Evolutionary conservation across 64 coral and sea anemone species (phyloP), one percentile per base, ranked within the genome.

Genomic region (Pocillopora verrucosa): DNA sequence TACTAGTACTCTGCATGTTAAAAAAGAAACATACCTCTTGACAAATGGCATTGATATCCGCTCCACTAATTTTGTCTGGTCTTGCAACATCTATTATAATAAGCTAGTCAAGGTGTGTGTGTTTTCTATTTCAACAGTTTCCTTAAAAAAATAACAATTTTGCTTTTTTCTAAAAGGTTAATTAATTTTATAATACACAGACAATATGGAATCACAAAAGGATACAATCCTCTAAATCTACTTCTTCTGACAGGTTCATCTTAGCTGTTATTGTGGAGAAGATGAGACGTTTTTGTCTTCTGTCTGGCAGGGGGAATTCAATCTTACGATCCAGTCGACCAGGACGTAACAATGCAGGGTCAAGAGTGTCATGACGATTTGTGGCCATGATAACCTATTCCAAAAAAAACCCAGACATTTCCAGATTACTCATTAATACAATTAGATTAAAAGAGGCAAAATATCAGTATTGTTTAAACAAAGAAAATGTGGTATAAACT

Each of bases 171-270:
- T 51, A 4, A 51, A 51, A 51, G 7, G 41, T 51, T 51, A 51
- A 51, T 51, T 7, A 3, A 51, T 3, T 51, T 30, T 30, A 30
- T 30, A 30, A 51, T 4, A 51, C 41, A 51, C 1, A 51, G 7
- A 51, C 41, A 51, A 4, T 4, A 7, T 4, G 7, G 41, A 51
- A 51, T 51, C 3, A 51, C 7, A 36, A 87, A 92, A 95, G 93
- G 96, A 98, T 98, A 98, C 96, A 98, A 81, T 98, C 96, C 65
- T 98, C 96, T 63, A 98, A 79, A 86, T 98, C 96, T 34, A 98
- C 96, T 88, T 95, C 94, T 84, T 99, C 97, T 38, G 94, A 99
- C 16, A 95, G 74, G 89, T 95, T 99, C 97, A 95, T 99, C 78
- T 99, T 99, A 67, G 90, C 87, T 30, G 96, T 98, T 76, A 98